These are phyloP conservation scores for Onychostoma macrolepis DNA, from an alignment of 2,113 vertebrate genomes.

Conservation along the genomic window DNA sequence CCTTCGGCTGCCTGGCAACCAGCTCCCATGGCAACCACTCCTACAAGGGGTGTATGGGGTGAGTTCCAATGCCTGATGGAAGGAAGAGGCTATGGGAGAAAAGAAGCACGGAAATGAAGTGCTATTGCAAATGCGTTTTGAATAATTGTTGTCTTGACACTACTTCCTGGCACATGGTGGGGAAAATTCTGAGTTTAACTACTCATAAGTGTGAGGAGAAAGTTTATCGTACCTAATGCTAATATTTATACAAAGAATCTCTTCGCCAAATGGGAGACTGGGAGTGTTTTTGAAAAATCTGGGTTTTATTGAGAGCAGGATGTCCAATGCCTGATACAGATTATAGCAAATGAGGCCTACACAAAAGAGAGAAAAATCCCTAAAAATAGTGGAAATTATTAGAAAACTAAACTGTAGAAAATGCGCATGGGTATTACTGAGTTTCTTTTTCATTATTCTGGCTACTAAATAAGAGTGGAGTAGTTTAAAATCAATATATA, in stretches of 20 bases:
- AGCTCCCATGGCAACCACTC: constrained; percentile 75
- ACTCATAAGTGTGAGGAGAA: neutral
- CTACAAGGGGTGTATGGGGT: constrained; percentile 60
- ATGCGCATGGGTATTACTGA: neutral
- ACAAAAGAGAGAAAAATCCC: neutral
- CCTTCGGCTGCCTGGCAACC: constrained; percentile 72
- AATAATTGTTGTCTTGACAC: constrained; percentile 20
- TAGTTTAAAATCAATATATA: neutral
- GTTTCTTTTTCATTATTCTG: neutral
- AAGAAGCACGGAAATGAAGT: neutral
- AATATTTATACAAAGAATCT: constrained; percentile 21
- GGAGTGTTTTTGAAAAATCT: neutral
- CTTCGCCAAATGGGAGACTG: neutral
- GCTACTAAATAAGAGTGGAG: neutral
- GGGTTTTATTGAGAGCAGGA: neutral
- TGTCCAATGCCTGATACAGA: neutral
- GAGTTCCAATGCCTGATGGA: constrained; percentile 23
- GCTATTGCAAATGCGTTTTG: neutral
- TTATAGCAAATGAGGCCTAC: neutral
- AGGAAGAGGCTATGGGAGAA: constrained; percentile 34
- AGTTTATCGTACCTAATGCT: neutral
- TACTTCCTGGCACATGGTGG: constrained; percentile 6
- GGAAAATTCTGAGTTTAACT: constrained; percentile 2
- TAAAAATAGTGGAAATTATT: neutral
- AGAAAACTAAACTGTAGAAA: neutral